phyloP scores from a whole-genome alignment of 2,888 invertebrate species.

The Sesia apiformis region DNA sequence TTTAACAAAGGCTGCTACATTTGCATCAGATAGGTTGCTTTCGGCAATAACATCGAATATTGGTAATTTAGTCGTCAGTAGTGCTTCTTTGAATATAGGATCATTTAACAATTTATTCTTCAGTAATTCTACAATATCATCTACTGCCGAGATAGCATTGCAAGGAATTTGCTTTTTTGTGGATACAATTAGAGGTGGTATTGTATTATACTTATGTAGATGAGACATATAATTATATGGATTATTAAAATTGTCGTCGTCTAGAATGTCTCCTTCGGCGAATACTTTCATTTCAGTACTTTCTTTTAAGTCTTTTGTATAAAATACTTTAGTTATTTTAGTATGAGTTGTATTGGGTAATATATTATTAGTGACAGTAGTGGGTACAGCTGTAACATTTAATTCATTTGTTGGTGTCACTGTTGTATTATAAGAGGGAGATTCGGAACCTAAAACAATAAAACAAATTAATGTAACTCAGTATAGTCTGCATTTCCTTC shows the following conservation, averaged over 20 bases:
- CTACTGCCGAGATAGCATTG: constrained; percentile 40
- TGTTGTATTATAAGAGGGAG: too few relatives aligned
- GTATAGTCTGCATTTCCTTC: too few relatives aligned
- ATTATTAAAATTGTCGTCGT: constrained; percentile 16
- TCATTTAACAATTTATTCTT: constrained; percentile 52
- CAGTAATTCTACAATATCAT: constrained; percentile 49
- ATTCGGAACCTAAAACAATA: too few relatives aligned
- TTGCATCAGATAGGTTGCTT: constrained; percentile 34
- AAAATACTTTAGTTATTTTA: not conserved
- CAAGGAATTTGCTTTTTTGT: constrained; percentile 27
- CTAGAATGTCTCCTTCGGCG: constrained; percentile 1
- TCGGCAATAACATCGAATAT: constrained; percentile 19
- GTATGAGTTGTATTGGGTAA: not conserved
- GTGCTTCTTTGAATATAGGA: constrained; percentile 40
- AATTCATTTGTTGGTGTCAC: not conserved
- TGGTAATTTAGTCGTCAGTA: constrained; percentile 25
- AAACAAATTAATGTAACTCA: too few relatives aligned
- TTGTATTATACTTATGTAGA: constrained; percentile 30
- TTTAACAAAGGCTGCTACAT: constrained; percentile 46
- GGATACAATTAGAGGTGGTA: constrained; percentile 13
- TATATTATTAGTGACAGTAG: not conserved
- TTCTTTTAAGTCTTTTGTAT: not conserved
- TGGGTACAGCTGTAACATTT: not conserved
- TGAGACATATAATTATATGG: constrained; percentile 46
- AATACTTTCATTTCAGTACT: not conserved